Base-by-base conservation (phyloP, 2,797 vertebrate genomes). In the Meda fulgida region DNA sequence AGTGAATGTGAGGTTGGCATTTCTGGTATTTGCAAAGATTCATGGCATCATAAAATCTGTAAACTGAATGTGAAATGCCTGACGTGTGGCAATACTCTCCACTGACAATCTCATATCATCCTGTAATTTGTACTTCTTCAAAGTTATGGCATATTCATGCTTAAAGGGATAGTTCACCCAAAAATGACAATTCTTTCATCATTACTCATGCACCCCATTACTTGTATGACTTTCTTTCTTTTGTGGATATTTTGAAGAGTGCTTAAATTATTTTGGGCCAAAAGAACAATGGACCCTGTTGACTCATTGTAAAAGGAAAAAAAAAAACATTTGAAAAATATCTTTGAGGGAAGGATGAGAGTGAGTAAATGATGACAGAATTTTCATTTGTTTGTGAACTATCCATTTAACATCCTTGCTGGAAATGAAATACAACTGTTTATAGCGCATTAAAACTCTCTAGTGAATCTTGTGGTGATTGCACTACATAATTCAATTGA, bases 1-100 rank as follows among this genome's bases (percentile, higher is more conserved):
- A 95, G 95, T 94, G 93, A 95, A 93, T 92, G 92, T 95, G 90
- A 92, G 94, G 93, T 96, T 95, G 96, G 96, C 95, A 96, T 95
- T 93, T 96, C 95, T 84, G 78, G 40, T 58, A 75, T 81, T 86
- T 89, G 83, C 58, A 86, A 96, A 96, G 95, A 53, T 65, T 69
- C 80, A 86, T 77, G 79, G 81, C 65, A 85, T 88, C 82, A 85
- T 70, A 55, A 81, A 81, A 58, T 71, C 48, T 38, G 48, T 38
- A 81, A 81, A 79, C 43, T 48, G 40, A 79, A 55, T 40, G 10
- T n/a, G 26, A 71, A 72, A 65, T 34, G 29, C 67, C 7, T 38
- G n/a, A 81, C 21, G 46, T 34, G 4, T 55, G 11, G 23, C 82
- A 67, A 51, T 38, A 36, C 29, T 78, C 16, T 63, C 38, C 76